Evolutionary conservation across 2,888 invertebrate genomes (phyloP).

Genomic region (Drosophila conformis): DNA sequence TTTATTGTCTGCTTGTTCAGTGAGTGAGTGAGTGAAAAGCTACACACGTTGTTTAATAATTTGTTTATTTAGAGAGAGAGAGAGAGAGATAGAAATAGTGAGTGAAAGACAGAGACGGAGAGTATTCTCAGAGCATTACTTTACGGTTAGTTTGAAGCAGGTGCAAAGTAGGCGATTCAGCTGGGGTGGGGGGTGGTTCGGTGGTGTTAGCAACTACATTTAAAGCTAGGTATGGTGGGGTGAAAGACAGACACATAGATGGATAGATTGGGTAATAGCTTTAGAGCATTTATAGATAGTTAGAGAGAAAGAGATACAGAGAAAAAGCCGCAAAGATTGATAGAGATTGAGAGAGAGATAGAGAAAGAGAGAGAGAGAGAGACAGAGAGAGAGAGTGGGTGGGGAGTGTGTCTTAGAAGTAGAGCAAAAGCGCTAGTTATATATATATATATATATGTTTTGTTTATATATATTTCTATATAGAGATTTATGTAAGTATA

Average conservation of each 20-base stretch:
- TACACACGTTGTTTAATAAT: conserved; percentile 43
- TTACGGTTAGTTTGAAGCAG: conserved; percentile 57
- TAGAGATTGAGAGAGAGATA: conserved; percentile 25
- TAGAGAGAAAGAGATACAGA: conserved; percentile 25
- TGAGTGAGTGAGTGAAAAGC: conserved; percentile 45
- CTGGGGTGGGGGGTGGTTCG: conserved; percentile 12
- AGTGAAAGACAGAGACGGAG: conserved; percentile 1
- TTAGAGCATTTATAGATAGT: conserved; percentile 38
- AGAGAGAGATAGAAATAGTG: conserved; percentile 4
- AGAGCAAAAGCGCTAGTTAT: conserved; percentile 73
- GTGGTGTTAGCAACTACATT: conserved; percentile 56
- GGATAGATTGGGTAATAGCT: conserved; percentile 38
- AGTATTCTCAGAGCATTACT: conserved; percentile 47
- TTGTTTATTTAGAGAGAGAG: conserved; percentile 11
- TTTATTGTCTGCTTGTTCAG: conserved; percentile 30
- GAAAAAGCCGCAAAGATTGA: conserved; percentile 16
- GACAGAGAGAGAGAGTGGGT: conserved; percentile 27
- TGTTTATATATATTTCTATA: conserved; percentile 32
- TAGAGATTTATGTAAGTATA: conserved; percentile 47
- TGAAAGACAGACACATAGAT: conserved; percentile 50
- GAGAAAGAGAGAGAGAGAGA: conserved; percentile 14
- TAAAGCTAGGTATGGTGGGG: conserved; percentile 63
- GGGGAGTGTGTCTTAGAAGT: conserved; percentile 58
- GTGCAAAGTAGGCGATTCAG: conserved; percentile 62
- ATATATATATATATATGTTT: conserved; percentile 52